phyloP scores from a whole-genome alignment of 2,888 invertebrate species.

The Melinaea marsaeus region DNA sequence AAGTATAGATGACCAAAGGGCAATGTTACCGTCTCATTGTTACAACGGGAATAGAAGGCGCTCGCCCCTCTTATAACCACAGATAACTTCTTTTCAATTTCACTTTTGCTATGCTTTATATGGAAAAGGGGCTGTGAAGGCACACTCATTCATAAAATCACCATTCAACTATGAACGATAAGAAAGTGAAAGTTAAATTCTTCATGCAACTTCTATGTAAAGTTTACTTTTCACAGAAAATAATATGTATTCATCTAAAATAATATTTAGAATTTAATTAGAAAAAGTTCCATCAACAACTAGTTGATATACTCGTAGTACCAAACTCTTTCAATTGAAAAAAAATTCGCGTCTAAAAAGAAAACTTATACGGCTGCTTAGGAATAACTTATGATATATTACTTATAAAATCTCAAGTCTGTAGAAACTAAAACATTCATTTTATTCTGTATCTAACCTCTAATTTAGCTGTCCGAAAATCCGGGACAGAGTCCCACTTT shows the following conservation, averaged over 20 bases:
- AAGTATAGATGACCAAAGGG: conserved; percentile 1
- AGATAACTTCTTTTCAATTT: conserved; percentile 22
- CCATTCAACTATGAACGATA: background rate
- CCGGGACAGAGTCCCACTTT: conserved; percentile 38
- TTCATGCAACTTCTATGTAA: background rate
- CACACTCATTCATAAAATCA: conserved; percentile 19
- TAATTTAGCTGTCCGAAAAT: conserved; percentile 36
- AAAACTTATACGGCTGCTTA: no score
- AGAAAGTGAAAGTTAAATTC: conserved; percentile 4
- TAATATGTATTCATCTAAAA: background rate
- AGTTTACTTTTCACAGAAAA: background rate
- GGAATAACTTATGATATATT: background rate
- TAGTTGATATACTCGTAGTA: no score
- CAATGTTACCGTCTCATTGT: conserved; percentile 7
- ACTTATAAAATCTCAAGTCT: conserved; percentile 4
- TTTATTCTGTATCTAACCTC: conserved; percentile 11
- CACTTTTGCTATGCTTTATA: conserved; percentile 17
- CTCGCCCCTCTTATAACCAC: conserved; percentile 14
- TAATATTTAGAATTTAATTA: no score
- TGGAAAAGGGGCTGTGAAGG: conserved; percentile 13
- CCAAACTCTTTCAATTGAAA: no score
- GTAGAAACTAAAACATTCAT: conserved; percentile 1
- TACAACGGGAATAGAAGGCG: conserved; percentile 11
- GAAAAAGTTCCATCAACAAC: no score
- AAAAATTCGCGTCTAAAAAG: no score